These are phyloP conservation scores for Prenolepis imparis DNA, from an alignment of 2,888 invertebrate genomes.

Conservation along the genomic window DNA sequence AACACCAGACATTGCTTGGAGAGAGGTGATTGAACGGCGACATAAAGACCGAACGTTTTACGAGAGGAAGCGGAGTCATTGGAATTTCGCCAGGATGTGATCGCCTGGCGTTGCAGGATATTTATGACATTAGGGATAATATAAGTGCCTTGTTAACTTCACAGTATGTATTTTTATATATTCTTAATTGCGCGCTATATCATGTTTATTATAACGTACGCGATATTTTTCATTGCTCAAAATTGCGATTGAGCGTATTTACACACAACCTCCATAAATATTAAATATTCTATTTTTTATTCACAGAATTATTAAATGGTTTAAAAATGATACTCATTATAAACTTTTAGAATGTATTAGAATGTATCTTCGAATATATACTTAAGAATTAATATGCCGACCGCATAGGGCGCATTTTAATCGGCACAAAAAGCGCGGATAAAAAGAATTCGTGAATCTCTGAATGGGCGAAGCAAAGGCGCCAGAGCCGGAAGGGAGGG, in stretches of 20 bases:
- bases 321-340: neutral
- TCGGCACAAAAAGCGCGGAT: neutral
- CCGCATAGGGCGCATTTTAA: slow-evolving; percentile 4
- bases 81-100: slow-evolving; percentile 68
- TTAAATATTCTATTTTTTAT: neutral
- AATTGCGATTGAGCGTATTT: neutral
- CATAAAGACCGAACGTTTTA: slow-evolving; percentile 58
- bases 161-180: slow-evolving; percentile 18
- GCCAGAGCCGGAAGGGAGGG: neutral
- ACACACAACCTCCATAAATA: neutral
- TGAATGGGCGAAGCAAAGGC: neutral
- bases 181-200: neutral
- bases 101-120: slow-evolving; percentile 44
- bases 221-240: neutral
- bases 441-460: neutral
- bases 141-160: slow-evolving; percentile 28
- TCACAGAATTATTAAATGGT: slow-evolving; percentile 4
- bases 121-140: slow-evolving; percentile 62
- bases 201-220: neutral
- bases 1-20: slow-evolving; percentile 48
- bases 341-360: too few species aligned
- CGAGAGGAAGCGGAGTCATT: slow-evolving; percentile 56
- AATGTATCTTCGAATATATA: neutral
- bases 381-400: neutral
- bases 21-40: slow-evolving; percentile 67